Evolutionary conservation across 2,797 vertebrate species (phyloP).

Genomic region (Chelon auratus): DNA sequence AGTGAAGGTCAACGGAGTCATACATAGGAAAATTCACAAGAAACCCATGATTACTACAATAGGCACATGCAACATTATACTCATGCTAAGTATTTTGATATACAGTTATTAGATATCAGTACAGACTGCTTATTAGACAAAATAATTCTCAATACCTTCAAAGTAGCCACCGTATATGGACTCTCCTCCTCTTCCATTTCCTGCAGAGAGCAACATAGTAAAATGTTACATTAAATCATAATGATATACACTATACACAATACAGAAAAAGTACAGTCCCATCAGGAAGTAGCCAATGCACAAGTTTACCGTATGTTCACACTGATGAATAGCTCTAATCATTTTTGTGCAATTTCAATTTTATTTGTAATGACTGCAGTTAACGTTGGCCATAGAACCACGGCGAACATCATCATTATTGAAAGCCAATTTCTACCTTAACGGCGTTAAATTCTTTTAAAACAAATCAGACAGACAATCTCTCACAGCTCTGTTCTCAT

Average conservation of each 20-base stretch:
- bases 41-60: constrained; percentile 83
- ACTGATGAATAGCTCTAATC: constrained; percentile 3
- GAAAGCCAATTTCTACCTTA: constrained; percentile 7
- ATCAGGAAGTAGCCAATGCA: no score
- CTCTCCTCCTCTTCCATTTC: constrained; percentile 99
- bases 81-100: constrained; percentile 86
- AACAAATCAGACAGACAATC: not conserved
- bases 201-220: constrained; percentile 72
- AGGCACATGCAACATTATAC: constrained; percentile 89
- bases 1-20: constrained; percentile 59
- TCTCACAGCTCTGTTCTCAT: not conserved
- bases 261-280: not conserved
- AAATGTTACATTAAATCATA: constrained; percentile 6
- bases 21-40: constrained; percentile 52
- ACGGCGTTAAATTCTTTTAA: constrained; percentile 11
- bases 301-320: not conserved
- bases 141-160: constrained; percentile 90
- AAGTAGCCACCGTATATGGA: constrained; percentile 99
- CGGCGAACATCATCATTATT: not conserved
- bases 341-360: constrained; percentile 9
- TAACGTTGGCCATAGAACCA: constrained; percentile 1
- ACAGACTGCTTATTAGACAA: constrained; percentile 20
- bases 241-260: not conserved
- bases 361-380: constrained; percentile 4
- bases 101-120: constrained; percentile 32